Conservation (phyloP, 2,113 vertebrate species). For the Bubo scandiacus region DNA sequence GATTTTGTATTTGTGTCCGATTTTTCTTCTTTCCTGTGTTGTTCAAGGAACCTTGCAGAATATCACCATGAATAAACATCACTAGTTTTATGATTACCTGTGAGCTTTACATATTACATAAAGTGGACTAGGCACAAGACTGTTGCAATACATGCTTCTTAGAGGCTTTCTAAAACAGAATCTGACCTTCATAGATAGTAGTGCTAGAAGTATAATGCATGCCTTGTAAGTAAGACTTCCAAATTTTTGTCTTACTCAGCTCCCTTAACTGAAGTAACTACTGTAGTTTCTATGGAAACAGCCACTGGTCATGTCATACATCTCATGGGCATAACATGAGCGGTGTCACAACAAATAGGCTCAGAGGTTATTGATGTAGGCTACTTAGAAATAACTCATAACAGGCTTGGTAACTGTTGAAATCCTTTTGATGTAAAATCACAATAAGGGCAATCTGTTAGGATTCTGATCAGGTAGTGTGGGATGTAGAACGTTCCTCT, state of each 20-base stretch:
- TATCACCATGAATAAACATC: background rate
- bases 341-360: slow-evolving; percentile 59
- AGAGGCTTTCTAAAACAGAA: background rate
- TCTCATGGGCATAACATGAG: slow-evolving; percentile 63
- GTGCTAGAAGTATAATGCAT: background rate
- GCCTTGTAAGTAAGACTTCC: background rate
- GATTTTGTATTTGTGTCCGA: background rate
- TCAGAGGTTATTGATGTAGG: slow-evolving; percentile 55
- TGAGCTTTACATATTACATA: background rate
- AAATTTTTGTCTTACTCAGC: background rate
- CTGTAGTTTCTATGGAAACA: slow-evolving; percentile 56
- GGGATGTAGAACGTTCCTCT: background rate
- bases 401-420: slow-evolving; percentile 9
- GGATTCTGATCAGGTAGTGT: background rate
- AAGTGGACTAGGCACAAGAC: background rate
- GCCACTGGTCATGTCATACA: background rate
- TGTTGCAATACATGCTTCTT: background rate
- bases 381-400: slow-evolving; percentile 62
- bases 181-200: background rate
- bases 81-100: background rate
- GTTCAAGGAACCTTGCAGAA: background rate
- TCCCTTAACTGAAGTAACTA: background rate
- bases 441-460: background rate
- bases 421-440: slow-evolving; percentile 13
- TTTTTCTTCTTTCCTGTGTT: background rate